Evolutionary conservation across 2,113 vertebrate genomes (phyloP).

Genomic region (Ochotona princeps): DNA sequence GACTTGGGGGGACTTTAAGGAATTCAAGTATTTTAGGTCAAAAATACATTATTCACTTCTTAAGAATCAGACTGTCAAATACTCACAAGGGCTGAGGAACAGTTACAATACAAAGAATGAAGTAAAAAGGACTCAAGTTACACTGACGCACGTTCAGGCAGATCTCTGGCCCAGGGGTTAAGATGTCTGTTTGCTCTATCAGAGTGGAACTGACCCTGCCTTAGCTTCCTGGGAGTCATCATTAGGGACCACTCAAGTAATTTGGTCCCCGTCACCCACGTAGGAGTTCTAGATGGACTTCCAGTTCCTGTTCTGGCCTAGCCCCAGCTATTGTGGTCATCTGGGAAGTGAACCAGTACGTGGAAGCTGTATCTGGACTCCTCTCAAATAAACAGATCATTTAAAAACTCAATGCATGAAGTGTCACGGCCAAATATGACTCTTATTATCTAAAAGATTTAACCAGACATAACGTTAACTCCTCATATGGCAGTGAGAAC

Average conservation of each 20-base stretch:
- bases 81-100: background rate
- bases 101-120: background rate
- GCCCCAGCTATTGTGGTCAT: too few relatives aligned
- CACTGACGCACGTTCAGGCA: background rate
- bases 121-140: slow-evolving; percentile 9
- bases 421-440: background rate
- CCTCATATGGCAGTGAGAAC: background rate
- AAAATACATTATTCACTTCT: background rate
- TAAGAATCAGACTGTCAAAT: background rate
- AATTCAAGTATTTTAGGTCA: background rate
- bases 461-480: background rate
- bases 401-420: slow-evolving; percentile 18
- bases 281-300: too few relatives aligned
- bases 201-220: too few relatives aligned
- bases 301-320: too few relatives aligned
- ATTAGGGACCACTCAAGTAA: too few relatives aligned
- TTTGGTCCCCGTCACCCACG: too few relatives aligned
- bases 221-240: too few relatives aligned
- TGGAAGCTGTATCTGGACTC: too few relatives aligned
- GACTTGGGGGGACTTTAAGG: background rate
- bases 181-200: too few relatives aligned
- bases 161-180: too few relatives aligned
- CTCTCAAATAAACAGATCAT: too few relatives aligned
- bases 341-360: too few relatives aligned
- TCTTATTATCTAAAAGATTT: slow-evolving; percentile 32